Conservation (phyloP, 2,113 vertebrate species). For the Guaruba guarouba region DNA sequence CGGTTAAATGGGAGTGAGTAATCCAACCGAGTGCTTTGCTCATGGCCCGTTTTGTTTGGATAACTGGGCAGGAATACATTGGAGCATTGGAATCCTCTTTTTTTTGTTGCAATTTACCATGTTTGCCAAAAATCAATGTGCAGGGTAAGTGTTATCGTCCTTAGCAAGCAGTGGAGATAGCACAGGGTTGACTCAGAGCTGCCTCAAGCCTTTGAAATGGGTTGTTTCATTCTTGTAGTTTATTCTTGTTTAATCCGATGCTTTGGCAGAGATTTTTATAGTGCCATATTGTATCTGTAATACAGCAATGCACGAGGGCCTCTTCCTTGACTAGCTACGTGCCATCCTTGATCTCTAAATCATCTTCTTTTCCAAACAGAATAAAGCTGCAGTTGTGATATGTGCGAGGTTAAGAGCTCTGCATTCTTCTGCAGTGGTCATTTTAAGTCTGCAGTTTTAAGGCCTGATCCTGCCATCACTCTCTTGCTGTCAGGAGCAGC, state of each 20-base stretch:
- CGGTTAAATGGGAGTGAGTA: not conserved
- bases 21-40: not conserved
- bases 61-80: conserved; percentile 27
- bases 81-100: not conserved
- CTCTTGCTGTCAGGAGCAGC: not conserved
- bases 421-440: not conserved
- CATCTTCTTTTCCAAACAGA: not conserved
- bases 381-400: not conserved
- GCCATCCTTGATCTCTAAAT: not conserved
- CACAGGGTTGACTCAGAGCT: not conserved
- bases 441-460: not conserved
- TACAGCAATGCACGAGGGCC: not conserved
- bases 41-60: conserved; percentile 54
- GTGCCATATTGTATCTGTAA: not conserved
- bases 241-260: not conserved
- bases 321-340: not conserved
- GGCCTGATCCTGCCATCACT: not conserved
- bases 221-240: not conserved
- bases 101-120: not conserved
- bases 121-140: conserved; percentile 2
- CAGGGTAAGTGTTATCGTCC: not conserved
- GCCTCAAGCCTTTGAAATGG: conserved; percentile 13
- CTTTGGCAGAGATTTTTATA: not conserved
- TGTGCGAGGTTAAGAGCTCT: not conserved
- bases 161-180: not conserved